A percentile compares a stretch with the other conserved stretches of the same genome.
phyloP scores from a whole-genome alignment of 2,888 invertebrate genomes.

The Heliconius hortense region DNA sequence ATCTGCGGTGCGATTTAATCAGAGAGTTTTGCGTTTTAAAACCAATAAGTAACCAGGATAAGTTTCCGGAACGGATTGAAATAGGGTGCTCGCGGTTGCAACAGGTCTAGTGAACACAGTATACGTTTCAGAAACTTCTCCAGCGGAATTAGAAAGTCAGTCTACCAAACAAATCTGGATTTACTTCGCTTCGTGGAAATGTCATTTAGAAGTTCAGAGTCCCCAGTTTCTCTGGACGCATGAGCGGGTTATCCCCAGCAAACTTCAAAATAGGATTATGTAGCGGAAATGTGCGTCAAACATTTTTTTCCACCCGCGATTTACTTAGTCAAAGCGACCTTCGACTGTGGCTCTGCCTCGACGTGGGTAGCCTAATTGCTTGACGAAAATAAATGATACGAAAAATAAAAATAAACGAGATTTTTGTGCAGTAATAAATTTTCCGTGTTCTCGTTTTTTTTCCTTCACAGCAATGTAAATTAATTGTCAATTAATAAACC shows the following conservation, averaged over 20 bases:
- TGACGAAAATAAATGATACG: conserved; percentile 80
- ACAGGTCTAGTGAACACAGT: conserved; percentile 74
- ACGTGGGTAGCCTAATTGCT: conserved; percentile 74
- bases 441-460: conserved; percentile 65
- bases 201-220: conserved; percentile 68
- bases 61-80: conserved; percentile 75
- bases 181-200: conserved; percentile 70
- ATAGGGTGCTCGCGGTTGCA: conserved; percentile 75
- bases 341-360: conserved; percentile 40
- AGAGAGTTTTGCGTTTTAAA: conserved; percentile 75
- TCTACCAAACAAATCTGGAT: conserved; percentile 74
- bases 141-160: conserved; percentile 78
- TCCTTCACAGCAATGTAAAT: conserved; percentile 28
- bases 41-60: conserved; percentile 56
- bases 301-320: conserved; percentile 57
- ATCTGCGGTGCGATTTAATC: conserved; percentile 76
- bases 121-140: conserved; percentile 80
- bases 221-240: conserved; percentile 44
- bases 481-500: conserved; percentile 27
- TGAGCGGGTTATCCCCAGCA: conserved; percentile 44
- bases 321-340: conserved; percentile 26
- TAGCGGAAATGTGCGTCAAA: conserved; percentile 67
- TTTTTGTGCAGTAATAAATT: conserved; percentile 74
- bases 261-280: conserved; percentile 45
- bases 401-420: conserved; percentile 78